Percentiles rank a stretch among this genome's conserved stretches.
Conservation (phyloP, 2,113 vertebrate species). For the Meriones unguiculatus region DNA sequence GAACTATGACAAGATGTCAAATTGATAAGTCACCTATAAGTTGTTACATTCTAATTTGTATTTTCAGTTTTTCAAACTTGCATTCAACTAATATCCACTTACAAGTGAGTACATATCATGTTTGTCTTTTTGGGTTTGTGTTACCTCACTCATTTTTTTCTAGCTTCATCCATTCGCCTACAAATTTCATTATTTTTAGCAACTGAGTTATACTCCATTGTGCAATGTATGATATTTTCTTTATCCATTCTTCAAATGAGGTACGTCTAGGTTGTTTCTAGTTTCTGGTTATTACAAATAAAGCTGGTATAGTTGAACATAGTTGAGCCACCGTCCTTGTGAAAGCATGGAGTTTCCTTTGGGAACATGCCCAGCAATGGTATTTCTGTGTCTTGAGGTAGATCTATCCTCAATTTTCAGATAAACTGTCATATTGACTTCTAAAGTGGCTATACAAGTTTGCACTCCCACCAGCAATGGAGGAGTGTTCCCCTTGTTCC, state of each 20-base stretch:
- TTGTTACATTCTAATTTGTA: background rate
- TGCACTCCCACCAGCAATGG: background rate
- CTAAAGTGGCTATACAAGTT: background rate
- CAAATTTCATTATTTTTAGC: background rate
- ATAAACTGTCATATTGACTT: background rate
- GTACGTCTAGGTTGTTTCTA: background rate
- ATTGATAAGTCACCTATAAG: background rate
- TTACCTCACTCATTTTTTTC: background rate
- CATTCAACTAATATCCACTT: background rate
- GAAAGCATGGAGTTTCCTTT: background rate
- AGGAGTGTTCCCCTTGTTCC: background rate
- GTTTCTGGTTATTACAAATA: background rate
- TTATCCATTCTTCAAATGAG: background rate
- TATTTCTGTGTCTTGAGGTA: background rate
- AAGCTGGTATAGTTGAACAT: background rate
- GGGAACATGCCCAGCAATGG: background rate
- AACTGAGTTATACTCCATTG: background rate
- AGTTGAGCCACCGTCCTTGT: background rate
- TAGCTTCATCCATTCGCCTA: background rate
- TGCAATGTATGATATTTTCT: background rate
- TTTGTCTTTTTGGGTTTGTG: background rate
- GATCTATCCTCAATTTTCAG: background rate
- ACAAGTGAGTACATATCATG: background rate
- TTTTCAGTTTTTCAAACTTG: conserved; percentile 12
- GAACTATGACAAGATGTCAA: background rate